Percentiles rank a stretch among this genome's conserved stretches.
phyloP scores from a whole-genome alignment of 2,113 vertebrate genomes.

The Sinocyclocheilus anophthalmus region DNA sequence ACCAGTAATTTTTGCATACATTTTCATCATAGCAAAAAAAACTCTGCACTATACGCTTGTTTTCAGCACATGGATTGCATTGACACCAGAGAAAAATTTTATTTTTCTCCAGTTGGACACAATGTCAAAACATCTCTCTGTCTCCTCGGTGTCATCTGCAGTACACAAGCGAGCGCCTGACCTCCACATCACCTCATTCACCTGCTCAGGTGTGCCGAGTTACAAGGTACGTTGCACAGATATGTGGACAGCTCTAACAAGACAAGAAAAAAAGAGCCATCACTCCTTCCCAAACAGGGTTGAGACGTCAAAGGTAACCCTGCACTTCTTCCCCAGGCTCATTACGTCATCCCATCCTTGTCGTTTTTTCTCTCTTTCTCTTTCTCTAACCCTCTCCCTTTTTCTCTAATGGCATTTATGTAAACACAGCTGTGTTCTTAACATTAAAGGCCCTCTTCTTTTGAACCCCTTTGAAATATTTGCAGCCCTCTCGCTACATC shows the following conservation, averaged over 20 bases:
- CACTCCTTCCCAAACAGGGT: slow-evolving; percentile 11
- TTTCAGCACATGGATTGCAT: not conserved
- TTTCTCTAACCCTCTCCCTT: slow-evolving; percentile 21
- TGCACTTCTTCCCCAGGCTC: slow-evolving; percentile 31
- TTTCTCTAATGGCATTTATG: slow-evolving; percentile 65
- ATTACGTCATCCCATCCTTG: slow-evolving; percentile 62
- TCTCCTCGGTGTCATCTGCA: not conserved
- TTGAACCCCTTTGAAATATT: slow-evolving; percentile 64
- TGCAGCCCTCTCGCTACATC: slow-evolving; percentile 32
- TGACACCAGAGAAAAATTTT: not conserved
- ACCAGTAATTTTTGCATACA: not conserved
- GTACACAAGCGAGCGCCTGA: slow-evolving; percentile 24
- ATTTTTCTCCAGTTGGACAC: not conserved
- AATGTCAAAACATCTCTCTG: not conserved
- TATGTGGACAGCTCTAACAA: slow-evolving; percentile 12
- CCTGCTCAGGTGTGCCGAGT: slow-evolving; percentile 32
- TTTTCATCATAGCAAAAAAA: not conserved
- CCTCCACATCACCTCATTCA: slow-evolving; percentile 31
- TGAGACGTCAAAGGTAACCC: slow-evolving; percentile 53
- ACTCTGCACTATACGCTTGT: not conserved
- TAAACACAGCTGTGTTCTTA: slow-evolving; percentile 77
- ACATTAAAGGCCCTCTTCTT: slow-evolving; percentile 69
- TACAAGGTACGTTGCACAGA: not conserved
- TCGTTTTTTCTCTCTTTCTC: not conserved
- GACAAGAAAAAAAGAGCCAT: slow-evolving; percentile 1